Evolutionary conservation across 2,113 vertebrate genomes (phyloP).

Genomic region (Gambusia affinis): DNA sequence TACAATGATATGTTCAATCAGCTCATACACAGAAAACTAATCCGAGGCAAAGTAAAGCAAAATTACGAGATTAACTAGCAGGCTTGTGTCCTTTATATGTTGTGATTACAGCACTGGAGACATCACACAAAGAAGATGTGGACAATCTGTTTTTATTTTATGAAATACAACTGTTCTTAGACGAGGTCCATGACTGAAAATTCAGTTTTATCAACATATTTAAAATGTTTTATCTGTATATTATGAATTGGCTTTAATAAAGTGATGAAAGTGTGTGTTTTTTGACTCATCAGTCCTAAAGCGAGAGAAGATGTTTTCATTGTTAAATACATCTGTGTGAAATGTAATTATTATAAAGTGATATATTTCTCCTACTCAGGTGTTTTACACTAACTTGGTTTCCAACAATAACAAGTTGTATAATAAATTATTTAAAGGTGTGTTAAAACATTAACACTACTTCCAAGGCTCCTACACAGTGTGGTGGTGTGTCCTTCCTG

Average conservation of each 20-base stretch:
- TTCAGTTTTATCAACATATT: constrained; percentile 63
- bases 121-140: constrained; percentile 9
- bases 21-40: constrained; percentile 30
- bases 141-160: constrained; percentile 40
- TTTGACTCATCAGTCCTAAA: neutral
- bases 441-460: too few relatives aligned
- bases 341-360: neutral
- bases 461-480: too few relatives aligned
- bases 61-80: constrained; percentile 17
- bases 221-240: constrained; percentile 61
- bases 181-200: constrained; percentile 38
- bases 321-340: neutral
- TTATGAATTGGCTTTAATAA: constrained; percentile 64
- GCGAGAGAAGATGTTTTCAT: too few relatives aligned
- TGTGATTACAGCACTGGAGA: constrained; percentile 34
- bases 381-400: too few relatives aligned
- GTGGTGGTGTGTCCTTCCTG: too few relatives aligned
- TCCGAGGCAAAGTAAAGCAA: constrained; percentile 7
- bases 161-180: constrained; percentile 29
- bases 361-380: neutral
- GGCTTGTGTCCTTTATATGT: neutral
- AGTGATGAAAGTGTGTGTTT: constrained; percentile 15
- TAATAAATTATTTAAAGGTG: too few relatives aligned
- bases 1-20: neutral
- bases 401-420: too few relatives aligned